A percentile compares a stretch with the other conserved stretches of the same genome.
Evolutionary conservation across 2,797 vertebrate species (phyloP).

Genomic region (Melanotaenia trifasciata): DNA sequence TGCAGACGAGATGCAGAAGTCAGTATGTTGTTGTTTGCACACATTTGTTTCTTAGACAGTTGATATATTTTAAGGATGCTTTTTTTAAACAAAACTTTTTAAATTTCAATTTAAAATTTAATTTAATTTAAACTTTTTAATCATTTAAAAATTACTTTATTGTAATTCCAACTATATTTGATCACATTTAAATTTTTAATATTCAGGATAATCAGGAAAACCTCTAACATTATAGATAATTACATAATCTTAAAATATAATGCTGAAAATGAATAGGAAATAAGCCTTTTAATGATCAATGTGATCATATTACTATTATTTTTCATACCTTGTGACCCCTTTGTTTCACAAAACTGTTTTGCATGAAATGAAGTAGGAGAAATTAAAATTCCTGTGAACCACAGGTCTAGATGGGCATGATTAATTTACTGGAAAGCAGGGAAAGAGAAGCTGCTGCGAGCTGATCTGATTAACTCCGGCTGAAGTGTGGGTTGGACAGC

Average conservation of each 20-base stretch:
- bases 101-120: no score
- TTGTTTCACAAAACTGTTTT: slow-evolving; percentile 1
- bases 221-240: neutral
- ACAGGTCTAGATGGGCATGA: slow-evolving; percentile 22
- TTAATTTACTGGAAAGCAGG: slow-evolving; percentile 43
- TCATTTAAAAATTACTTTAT: no score
- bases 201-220: no score
- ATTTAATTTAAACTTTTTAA: no score
- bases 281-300: neutral
- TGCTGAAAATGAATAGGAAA: no score
- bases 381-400: slow-evolving; percentile 25
- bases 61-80: no score
- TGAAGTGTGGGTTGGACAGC: slow-evolving; percentile 17
- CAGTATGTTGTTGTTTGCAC: no score
- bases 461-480: slow-evolving; percentile 50
- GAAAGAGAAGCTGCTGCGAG: slow-evolving; percentile 33
- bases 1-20: no score
- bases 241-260: neutral
- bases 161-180: no score
- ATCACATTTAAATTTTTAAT: no score
- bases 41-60: no score
- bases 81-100: no score
- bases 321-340: neutral
- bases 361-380: slow-evolving; percentile 22
- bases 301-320: neutral